Percentiles rank a stretch among this genome's conserved stretches.
Evolutionary conservation across 2,113 vertebrate species (phyloP).

Genomic region (Microtus pennsylvanicus): DNA sequence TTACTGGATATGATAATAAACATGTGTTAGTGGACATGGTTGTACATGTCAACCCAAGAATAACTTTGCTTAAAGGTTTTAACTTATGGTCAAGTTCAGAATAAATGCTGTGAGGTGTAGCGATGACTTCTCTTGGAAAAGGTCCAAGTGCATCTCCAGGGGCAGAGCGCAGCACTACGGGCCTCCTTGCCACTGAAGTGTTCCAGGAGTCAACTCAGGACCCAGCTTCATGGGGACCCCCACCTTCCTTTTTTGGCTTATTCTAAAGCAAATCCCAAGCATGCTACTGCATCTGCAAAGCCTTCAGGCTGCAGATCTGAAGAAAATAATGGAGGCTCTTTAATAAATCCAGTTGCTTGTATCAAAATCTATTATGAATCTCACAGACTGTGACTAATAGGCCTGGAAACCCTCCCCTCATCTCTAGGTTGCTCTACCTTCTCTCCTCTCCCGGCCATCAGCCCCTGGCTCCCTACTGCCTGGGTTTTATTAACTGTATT

Average conservation of each 20-base stretch:
- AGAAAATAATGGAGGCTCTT: background rate
- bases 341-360: background rate
- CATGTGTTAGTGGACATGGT: background rate
- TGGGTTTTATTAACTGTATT: background rate
- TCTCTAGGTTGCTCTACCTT: background rate
- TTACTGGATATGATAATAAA: background rate
- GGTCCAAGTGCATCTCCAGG: background rate
- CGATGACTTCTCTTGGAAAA: background rate
- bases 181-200: accelerated
- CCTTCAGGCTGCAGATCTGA: background rate
- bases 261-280: background rate
- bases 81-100: background rate
- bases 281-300: background rate
- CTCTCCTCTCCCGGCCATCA: background rate
- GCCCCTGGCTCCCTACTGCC: background rate
- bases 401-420: background rate
- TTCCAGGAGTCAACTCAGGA: background rate
- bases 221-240: background rate
- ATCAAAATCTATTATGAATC: background rate
- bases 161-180: background rate
- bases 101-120: background rate
- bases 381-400: background rate
- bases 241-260: background rate
- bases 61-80: background rate
- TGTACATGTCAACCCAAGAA: background rate